Percentiles rank a stretch among this genome's conserved stretches.
Conservation (phyloP, 2,797 vertebrate genomes). For the Iguana delicatissima region DNA sequence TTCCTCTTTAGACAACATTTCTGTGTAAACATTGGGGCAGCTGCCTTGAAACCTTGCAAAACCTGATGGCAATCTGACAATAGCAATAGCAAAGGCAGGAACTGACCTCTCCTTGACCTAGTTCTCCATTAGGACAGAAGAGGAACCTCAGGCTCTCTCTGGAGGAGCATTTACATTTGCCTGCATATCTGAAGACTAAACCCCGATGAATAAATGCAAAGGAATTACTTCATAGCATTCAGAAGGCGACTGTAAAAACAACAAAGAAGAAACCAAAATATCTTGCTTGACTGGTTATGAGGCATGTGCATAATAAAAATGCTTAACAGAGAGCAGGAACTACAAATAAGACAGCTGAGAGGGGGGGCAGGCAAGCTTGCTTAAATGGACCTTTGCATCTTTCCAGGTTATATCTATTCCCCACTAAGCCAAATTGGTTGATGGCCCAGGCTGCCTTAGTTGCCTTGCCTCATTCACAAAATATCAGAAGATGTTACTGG, state of each 20-base stretch:
- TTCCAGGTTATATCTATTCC: neutral
- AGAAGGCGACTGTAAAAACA: neutral
- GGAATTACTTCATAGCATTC: neutral
- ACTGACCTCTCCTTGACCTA: conserved; percentile 41
- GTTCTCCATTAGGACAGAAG: conserved; percentile 1
- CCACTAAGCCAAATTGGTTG: neutral
- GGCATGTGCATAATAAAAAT: neutral
- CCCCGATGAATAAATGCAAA: neutral
- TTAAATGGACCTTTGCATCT: neutral
- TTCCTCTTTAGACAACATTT: conserved; percentile 1
- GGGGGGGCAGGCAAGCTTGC: neutral
- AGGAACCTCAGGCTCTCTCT: neutral
- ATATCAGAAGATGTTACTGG: neutral
- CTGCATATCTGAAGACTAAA: neutral
- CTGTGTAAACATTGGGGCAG: conserved; percentile 28
- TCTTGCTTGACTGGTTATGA: neutral
- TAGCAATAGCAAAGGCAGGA: conserved; percentile 27
- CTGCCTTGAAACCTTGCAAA: conserved; percentile 24
- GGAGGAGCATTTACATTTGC: neutral
- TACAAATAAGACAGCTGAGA: neutral
- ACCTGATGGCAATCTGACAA: conserved; percentile 17
- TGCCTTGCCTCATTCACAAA: neutral
- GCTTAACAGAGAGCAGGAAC: neutral
- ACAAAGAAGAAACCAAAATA: neutral
- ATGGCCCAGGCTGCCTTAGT: neutral